phyloP scores from a whole-genome alignment of 1,140 invertebrate species.

The Drosophila hydei region DNA sequence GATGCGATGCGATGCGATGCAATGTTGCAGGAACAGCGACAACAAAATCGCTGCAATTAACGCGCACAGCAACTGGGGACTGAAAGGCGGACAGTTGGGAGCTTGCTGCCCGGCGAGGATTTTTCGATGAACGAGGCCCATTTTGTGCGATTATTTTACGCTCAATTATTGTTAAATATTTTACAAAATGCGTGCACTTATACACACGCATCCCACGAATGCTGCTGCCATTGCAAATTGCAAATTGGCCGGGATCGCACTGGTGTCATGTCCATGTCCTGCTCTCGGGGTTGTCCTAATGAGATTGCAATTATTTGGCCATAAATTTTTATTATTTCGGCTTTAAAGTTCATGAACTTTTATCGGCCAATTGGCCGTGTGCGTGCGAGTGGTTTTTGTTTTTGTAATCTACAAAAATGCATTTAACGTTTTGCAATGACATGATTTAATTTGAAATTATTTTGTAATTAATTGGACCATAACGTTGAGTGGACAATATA shows the following conservation, averaged over 20 bases:
- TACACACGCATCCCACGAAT: conserved; percentile 50
- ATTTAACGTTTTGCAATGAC: conserved; percentile 38
- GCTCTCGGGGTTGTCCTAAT: conserved; percentile 72
- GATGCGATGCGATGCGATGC: conserved; percentile 35
- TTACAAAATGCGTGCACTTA: conserved; percentile 76
- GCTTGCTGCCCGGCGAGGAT: conserved; percentile 21
- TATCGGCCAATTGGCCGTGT: conserved; percentile 36
- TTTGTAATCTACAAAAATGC: conserved; percentile 48
- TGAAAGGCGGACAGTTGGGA: conserved; percentile 20
- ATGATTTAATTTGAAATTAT: conserved; percentile 78
- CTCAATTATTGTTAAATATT: conserved; percentile 84
- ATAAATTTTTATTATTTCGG: conserved; percentile 81
- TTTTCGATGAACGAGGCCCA: conserved; percentile 50
- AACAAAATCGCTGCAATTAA: conserved; percentile 67
- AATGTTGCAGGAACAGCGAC: conserved; percentile 8
- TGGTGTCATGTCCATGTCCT: conserved; percentile 64
- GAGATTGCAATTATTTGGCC: conserved; percentile 83
- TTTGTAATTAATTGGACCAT: conserved; percentile 72
- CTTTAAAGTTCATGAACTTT: conserved; percentile 78
- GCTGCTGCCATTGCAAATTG: conserved; percentile 12
- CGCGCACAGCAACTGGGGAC: conserved; percentile 39
- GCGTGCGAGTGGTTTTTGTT: background rate
- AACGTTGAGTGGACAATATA: conserved; percentile 65
- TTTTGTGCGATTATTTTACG: conserved; percentile 78
- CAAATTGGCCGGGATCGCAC: conserved; percentile 56